phyloP scores from a whole-genome alignment of 2,888 invertebrate species.

The Drosophila merina region DNA sequence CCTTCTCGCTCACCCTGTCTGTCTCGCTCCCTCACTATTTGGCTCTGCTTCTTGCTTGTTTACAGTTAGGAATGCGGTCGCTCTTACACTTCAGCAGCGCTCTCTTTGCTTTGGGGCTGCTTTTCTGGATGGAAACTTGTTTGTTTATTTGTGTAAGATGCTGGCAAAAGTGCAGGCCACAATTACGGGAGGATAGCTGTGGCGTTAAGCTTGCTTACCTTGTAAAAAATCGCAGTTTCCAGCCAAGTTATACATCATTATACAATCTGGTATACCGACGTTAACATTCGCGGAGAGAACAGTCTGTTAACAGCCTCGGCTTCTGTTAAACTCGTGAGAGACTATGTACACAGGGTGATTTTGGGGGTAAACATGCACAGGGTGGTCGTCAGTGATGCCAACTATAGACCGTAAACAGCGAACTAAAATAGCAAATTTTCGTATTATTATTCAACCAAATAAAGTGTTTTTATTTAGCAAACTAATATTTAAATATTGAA shows the following conservation, averaged over 20 bases:
- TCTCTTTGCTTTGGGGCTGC: slow-evolving; percentile 2
- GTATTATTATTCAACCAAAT: too few species aligned
- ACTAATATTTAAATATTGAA: too few species aligned
- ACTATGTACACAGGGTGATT: not conserved
- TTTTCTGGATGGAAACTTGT: slow-evolving; percentile 13
- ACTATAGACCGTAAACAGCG: too few species aligned
- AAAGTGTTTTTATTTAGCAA: too few species aligned
- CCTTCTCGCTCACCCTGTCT: slow-evolving; percentile 41
- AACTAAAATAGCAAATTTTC: too few species aligned
- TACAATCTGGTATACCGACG: too few species aligned
- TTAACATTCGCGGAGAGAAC: not conserved
- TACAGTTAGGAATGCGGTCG: slow-evolving; percentile 75
- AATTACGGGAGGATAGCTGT: too few species aligned
- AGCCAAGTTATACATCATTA: too few species aligned
- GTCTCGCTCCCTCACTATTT: not conserved
- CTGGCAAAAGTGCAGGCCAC: too few species aligned
- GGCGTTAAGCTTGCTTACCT: too few species aligned
- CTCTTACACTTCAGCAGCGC: slow-evolving; percentile 35
- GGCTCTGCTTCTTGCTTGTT: slow-evolving; percentile 66
- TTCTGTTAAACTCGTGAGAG: too few species aligned
- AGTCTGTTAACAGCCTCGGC: not conserved
- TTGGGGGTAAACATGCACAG: not conserved
- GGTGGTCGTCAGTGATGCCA: not conserved
- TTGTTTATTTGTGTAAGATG: slow-evolving; percentile 15
- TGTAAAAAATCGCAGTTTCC: too few species aligned